Evolutionary conservation across 2,797 vertebrate genomes (phyloP), one percentile per base, ranked within the genome.

Genomic region (Hemibagrus guttatus): DNA sequence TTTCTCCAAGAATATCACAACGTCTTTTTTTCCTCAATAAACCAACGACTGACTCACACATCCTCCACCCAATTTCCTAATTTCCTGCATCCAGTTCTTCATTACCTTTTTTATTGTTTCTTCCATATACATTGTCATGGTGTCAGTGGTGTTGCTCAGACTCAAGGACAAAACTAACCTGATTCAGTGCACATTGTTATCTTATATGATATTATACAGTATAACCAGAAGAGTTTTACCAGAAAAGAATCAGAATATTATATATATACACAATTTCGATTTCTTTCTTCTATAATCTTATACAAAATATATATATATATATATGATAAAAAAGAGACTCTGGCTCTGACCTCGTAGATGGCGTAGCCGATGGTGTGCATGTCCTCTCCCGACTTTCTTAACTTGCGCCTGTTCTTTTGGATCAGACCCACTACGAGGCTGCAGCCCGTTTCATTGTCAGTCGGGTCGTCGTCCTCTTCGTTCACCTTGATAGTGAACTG

Each of bases 321-420:
- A n/a, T n/a, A n/a, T n/a, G n/a, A n/a, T n/a, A n/a, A n/a, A n/a
- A 4, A 71, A 72, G n/a, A 28, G 71, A 74, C 26, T 42, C 49
- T 35, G 39, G n/a, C 46, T 39, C 81, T 28, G 21, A 90, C 90
- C 89, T 90, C 86, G 54, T 91, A 91, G 75, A 91, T 87, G 0
- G 96, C 94, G 4, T 94, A 98, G n/a, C 97, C 96, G 0, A 98
- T 95, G 3, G 95, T 97, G 80, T 97, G 94, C 94, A 97, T 93
- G 89, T 92, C 95, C 90, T 96, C 95, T 4, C 97, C 97, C 0
- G 93, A 88, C 85, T 94, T 96, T 16, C 94, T 94, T 69, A 95
- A 90, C 8, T 90, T 91, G 14, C 97, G 92, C 28, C 94, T 92
- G 89, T 97, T 96, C 94, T 98, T 98, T 95, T 98, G 97, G 93